Percentiles rank a stretch among this genome's conserved stretches.
These are phyloP conservation scores for Sicus ferrugineus DNA, from an alignment of 2,888 invertebrate species.

Conservation along the genomic window DNA sequence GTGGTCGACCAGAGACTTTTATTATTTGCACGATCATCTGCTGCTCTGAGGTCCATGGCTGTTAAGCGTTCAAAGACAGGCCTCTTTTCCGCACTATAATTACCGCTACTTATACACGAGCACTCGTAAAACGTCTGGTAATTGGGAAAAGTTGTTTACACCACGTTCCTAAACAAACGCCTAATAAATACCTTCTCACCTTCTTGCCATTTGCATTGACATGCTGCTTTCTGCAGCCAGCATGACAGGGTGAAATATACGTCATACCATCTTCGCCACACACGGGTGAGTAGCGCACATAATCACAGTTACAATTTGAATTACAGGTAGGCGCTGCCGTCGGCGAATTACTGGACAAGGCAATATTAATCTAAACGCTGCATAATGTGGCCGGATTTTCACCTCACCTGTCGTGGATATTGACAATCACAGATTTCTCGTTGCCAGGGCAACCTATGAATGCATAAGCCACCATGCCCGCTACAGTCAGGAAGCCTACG, in stretches of 20 bases:
- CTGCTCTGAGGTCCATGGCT: slow-evolving; percentile 42
- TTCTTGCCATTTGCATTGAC: slow-evolving; percentile 63
- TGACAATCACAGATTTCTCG: slow-evolving; percentile 65
- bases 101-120: slow-evolving; percentile 53
- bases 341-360: slow-evolving; percentile 26
- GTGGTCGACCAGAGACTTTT: not conserved
- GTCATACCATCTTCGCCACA: slow-evolving; percentile 73
- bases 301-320: slow-evolving; percentile 73
- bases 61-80: slow-evolving; percentile 53
- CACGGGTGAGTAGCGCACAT: slow-evolving; percentile 77
- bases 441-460: slow-evolving; percentile 73
- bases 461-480: slow-evolving; percentile 72
- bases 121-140: slow-evolving; percentile 57
- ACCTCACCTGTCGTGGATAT: slow-evolving; percentile 55
- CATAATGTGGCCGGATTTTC: not conserved
- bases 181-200: slow-evolving; percentile 51
- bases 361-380: not conserved
- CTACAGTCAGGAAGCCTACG: slow-evolving; percentile 70
- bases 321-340: slow-evolving; percentile 67
- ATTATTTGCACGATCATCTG: slow-evolving; percentile 11
- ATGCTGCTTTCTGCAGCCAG: slow-evolving; percentile 71
- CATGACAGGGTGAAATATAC: slow-evolving; percentile 82
- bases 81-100: slow-evolving; percentile 37
- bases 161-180: not conserved
- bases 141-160: not conserved